Conservation (phyloP, 2,888 invertebrate genomes). For the Acanthosepion pharaonis region DNA sequence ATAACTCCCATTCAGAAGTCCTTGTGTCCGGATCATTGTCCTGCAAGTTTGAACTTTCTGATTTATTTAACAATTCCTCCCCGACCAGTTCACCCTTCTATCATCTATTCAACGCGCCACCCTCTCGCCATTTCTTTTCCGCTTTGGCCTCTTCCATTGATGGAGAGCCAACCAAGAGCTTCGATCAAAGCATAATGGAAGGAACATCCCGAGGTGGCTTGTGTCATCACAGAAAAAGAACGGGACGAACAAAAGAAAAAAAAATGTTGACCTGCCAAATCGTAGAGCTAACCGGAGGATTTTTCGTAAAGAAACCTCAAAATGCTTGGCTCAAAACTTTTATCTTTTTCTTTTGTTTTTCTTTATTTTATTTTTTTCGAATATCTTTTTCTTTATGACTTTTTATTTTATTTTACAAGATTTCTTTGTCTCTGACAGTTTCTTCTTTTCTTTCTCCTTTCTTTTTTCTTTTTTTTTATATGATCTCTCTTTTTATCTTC, state of each 20-base stretch:
- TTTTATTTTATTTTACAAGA: no score
- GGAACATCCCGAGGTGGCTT: conserved; percentile 33
- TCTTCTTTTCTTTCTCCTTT: not conserved
- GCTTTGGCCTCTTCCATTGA: not conserved
- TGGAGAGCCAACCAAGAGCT: not conserved
- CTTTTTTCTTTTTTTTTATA: not conserved
- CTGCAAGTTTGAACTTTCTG: not conserved
- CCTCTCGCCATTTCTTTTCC: not conserved
- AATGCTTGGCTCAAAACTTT: not conserved
- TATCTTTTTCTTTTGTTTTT: not conserved
- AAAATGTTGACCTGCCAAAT: not conserved
- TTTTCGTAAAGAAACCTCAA: not conserved
- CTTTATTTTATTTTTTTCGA: no score
- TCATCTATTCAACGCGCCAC: not conserved
- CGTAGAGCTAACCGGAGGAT: conserved; percentile 11
- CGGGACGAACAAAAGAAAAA: not conserved
- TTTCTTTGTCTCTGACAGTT: no score
- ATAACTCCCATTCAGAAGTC: not conserved
- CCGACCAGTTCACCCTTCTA: not conserved
- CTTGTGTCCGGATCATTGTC: not conserved
- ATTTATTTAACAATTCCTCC: not conserved
- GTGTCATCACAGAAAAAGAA: not conserved
- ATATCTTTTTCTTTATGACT: no score
- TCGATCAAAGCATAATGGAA: conserved; percentile 33
- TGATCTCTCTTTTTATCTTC: not conserved